phyloP scores from a whole-genome alignment of 2,113 vertebrate genomes.

The Protobothrops flavoviridis region DNA sequence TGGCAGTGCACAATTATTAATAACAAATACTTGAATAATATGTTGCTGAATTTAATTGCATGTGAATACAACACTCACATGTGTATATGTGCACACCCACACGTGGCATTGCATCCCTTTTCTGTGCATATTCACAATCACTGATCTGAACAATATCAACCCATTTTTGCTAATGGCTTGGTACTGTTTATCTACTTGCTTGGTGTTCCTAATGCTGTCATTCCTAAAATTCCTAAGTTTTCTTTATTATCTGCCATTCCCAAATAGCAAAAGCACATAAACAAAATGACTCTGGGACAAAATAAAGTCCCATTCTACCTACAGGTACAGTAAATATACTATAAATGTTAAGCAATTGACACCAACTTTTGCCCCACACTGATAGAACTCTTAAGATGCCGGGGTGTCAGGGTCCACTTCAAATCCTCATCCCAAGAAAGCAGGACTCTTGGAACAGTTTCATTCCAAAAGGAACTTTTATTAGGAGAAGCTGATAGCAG shows the following conservation, averaged over 20 bases:
- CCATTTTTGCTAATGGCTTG: not conserved
- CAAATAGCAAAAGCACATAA: not conserved
- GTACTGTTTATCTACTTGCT: not conserved
- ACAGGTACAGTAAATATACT: not conserved
- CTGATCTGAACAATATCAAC: not conserved
- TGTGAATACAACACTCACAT: not conserved
- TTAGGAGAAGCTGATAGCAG: too few species aligned
- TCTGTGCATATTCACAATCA: not conserved
- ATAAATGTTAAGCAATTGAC: not conserved
- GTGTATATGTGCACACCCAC: not conserved
- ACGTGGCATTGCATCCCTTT: not conserved
- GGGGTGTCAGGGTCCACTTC: too few species aligned
- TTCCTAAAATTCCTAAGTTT: not conserved
- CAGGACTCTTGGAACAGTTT: too few species aligned
- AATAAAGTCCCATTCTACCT: not conserved
- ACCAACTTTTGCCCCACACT: not conserved
- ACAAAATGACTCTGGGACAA: not conserved
- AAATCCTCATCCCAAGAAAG: too few species aligned
- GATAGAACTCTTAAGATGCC: not conserved
- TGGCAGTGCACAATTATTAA: not conserved
- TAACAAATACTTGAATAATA: not conserved
- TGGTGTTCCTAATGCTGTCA: not conserved
- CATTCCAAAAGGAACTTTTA: too few species aligned
- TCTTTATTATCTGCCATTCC: not conserved
- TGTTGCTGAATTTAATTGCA: not conserved